Conservation (phyloP, 2,888 invertebrate genomes). For the Leucania comma region DNA sequence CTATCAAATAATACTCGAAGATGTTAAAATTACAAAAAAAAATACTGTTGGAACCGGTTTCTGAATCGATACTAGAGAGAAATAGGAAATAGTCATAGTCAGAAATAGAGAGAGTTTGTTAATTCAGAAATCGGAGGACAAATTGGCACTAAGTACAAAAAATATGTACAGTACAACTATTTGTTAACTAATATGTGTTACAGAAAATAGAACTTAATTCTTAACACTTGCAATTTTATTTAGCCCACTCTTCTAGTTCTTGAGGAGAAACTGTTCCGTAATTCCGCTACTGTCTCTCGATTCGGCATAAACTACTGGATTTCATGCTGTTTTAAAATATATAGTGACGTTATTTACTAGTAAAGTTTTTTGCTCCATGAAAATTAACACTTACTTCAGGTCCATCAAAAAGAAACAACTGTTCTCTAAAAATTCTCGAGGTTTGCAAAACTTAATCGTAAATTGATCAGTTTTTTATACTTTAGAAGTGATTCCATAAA, state of each 20-base stretch:
- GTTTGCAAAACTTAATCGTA: too few species aligned
- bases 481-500: too few species aligned
- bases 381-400: background rate
- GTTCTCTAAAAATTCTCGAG: too few species aligned
- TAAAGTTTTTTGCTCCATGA: background rate
- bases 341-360: background rate
- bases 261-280: background rate
- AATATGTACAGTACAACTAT: background rate
- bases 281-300: background rate
- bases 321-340: background rate
- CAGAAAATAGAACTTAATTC: background rate
- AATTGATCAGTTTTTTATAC: background rate
- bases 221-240: background rate
- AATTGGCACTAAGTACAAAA: background rate
- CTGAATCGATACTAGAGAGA: background rate
- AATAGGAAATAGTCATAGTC: background rate
- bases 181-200: constrained; percentile 1
- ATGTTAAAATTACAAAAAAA: background rate
- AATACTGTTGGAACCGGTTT: background rate
- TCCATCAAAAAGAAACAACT: background rate
- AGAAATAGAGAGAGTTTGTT: background rate
- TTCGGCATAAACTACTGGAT: background rate
- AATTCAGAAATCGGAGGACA: background rate
- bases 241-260: too few species aligned
- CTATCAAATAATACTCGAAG: background rate